Conservation (phyloP, 92 coral and sea anemone species). For the Zoanthus sociatus region DNA sequence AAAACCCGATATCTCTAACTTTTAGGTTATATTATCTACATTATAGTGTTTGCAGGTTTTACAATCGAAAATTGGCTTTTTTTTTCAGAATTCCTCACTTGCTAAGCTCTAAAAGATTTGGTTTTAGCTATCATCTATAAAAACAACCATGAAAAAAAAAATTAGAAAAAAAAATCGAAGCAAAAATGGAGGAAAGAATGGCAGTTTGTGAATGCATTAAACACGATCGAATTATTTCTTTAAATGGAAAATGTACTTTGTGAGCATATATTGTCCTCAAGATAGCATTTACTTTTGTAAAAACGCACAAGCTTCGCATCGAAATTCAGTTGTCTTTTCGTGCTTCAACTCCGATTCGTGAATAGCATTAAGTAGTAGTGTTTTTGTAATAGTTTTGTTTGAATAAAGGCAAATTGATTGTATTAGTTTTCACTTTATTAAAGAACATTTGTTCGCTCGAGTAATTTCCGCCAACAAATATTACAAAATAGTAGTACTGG, state of each 20-base stretch:
- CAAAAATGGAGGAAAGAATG: too few relatives aligned
- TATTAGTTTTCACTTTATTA: background rate
- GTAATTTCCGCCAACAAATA: slow-evolving; percentile 2
- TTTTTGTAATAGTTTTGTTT: background rate
- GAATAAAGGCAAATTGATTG: background rate
- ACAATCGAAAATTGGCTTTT: background rate
- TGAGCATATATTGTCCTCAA: background rate
- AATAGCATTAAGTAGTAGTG: background rate
- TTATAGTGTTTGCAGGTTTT: background rate
- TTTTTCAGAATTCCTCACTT: too few relatives aligned
- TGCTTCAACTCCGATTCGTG: background rate
- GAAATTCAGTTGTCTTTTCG: background rate
- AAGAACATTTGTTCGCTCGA: background rate
- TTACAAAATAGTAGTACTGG: background rate
- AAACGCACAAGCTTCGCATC: background rate
- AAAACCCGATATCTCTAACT: background rate
- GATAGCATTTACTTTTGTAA: background rate
- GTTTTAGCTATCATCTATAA: too few relatives aligned
- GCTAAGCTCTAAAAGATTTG: too few relatives aligned
- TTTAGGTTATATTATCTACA: background rate
- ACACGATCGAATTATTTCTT: too few relatives aligned
- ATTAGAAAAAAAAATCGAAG: too few relatives aligned
- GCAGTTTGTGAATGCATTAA: too few relatives aligned
- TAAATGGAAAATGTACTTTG: too few relatives aligned
- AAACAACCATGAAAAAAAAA: too few relatives aligned